Percentiles rank a stretch among this genome's conserved stretches.
These are phyloP conservation scores for Furnarius figulus DNA, from an alignment of 2,113 vertebrate species.

Conservation along the genomic window DNA sequence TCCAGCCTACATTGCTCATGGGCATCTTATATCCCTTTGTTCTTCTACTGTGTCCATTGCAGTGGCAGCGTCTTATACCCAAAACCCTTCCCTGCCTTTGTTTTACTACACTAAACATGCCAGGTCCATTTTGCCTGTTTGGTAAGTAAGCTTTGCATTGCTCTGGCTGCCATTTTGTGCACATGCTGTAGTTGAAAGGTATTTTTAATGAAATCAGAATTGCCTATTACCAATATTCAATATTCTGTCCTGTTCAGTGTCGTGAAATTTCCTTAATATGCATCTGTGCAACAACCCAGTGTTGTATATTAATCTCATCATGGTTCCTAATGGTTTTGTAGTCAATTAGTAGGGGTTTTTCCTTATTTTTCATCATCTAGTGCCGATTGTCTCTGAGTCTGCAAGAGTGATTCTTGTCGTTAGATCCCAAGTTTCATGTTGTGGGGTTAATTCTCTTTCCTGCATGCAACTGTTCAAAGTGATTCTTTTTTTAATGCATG, in stretches of 20 bases:
- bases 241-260: not conserved
- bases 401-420: not conserved
- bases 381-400: not conserved
- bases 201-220: constrained; percentile 3
- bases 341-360: not conserved
- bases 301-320: not conserved
- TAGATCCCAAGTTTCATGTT: not conserved
- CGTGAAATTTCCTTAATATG: not conserved
- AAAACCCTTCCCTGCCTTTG: not conserved
- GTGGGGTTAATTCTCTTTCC: not conserved
- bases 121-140: not conserved
- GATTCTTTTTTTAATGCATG: not conserved
- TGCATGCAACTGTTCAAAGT: not conserved
- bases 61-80: not conserved
- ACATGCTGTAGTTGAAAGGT: not conserved
- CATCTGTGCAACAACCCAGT: not conserved
- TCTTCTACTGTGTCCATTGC: not conserved
- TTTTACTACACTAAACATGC: not conserved
- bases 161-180: not conserved
- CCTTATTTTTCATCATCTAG: not conserved
- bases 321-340: not conserved
- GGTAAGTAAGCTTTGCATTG: not conserved
- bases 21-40: not conserved
- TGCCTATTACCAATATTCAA: not conserved
- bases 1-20: not conserved